Conservation (phyloP, 2,888 invertebrate species). For the Xylophagus ater region DNA sequence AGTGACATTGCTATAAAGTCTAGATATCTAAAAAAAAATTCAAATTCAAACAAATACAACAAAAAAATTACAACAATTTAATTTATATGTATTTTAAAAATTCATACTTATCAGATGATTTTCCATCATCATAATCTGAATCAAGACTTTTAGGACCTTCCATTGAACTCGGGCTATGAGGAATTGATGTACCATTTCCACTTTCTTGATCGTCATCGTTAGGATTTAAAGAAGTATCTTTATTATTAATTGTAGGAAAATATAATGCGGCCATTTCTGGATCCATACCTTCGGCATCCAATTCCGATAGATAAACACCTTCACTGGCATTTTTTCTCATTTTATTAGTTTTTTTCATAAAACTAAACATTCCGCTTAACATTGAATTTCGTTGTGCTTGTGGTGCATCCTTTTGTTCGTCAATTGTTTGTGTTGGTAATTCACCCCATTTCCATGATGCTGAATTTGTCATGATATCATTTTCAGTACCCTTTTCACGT, state of each 20-base stretch:
- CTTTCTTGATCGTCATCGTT: conserved; percentile 90
- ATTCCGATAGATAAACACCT: conserved; percentile 84
- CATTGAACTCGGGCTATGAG: conserved; percentile 84
- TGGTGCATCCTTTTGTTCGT: conserved; percentile 26
- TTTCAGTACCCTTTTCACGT: conserved; percentile 35
- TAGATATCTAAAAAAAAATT: conserved; percentile 36
- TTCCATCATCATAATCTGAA: conserved; percentile 72
- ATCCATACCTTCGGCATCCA: conserved; percentile 79
- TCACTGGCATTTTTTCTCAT: conserved; percentile 47
- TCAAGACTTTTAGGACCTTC: conserved; percentile 70
- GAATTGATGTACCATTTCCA: conserved; percentile 89
- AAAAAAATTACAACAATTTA: conserved; percentile 10
- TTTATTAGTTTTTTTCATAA: conserved; percentile 69
- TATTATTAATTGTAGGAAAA: conserved; percentile 48
- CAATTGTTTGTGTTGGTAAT: conserved; percentile 45
- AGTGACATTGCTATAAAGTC: conserved; percentile 63
- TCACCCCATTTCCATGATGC: conserved; percentile 85
- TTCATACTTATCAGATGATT: conserved; percentile 46
- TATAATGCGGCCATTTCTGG: conserved; percentile 86
- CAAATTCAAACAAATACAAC: background rate
- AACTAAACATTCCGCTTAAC: conserved; percentile 84
- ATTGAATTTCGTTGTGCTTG: conserved; percentile 51
- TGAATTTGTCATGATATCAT: conserved; percentile 27
- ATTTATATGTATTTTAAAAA: background rate
- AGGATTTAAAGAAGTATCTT: conserved; percentile 13